Conservation (phyloP, 2,888 invertebrate species). For the Drosophila colorata region DNA sequence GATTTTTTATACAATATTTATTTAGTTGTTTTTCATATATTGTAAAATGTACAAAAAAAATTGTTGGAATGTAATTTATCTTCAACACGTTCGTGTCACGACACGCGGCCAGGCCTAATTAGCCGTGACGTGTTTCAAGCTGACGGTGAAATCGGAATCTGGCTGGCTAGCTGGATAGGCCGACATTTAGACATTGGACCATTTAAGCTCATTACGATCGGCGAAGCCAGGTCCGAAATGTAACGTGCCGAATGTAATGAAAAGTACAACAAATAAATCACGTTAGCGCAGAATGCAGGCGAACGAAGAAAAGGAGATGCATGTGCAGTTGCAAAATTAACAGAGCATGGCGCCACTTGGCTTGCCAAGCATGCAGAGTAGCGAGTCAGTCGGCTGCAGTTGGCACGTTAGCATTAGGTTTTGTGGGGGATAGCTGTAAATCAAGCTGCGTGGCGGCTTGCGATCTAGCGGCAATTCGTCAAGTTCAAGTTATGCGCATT, state of each 20-base stretch:
- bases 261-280: constrained; percentile 37
- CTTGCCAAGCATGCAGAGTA: constrained; percentile 58
- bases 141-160: constrained; percentile 65
- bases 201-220: constrained; percentile 50
- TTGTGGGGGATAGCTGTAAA: constrained; percentile 49
- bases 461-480: constrained; percentile 52
- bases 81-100: background rate
- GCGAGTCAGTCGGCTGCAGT: constrained; percentile 46
- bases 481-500: constrained; percentile 75
- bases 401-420: constrained; percentile 31
- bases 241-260: constrained; percentile 65
- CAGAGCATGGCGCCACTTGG: constrained; percentile 62
- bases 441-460: constrained; percentile 54
- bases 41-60: too few species aligned
- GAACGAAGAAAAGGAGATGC: constrained; percentile 32
- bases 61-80: background rate
- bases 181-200: constrained; percentile 27
- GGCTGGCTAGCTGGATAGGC: constrained; percentile 13
- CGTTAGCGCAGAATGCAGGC: constrained; percentile 55
- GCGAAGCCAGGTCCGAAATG: constrained; percentile 53
- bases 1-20: too few species aligned
- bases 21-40: too few species aligned
- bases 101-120: constrained; percentile 4
- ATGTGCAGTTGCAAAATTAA: constrained; percentile 62
- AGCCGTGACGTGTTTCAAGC: constrained; percentile 1